Conservation (phyloP, 1,140 invertebrate species). For the Caenorhabditis remanei region DNA sequence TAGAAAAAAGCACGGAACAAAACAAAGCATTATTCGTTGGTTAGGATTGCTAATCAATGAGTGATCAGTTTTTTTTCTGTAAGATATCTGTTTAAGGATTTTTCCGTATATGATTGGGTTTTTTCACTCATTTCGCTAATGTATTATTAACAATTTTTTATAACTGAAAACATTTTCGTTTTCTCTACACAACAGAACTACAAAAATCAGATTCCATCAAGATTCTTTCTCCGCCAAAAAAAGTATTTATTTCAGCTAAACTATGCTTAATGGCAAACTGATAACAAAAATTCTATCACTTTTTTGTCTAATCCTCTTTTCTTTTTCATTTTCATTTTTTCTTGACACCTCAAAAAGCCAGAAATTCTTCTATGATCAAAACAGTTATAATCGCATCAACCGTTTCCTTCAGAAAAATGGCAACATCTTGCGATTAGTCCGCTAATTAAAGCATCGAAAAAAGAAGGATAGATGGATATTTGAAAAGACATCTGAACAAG, state of each 20-base stretch:
- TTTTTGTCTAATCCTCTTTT: conserved; percentile 46
- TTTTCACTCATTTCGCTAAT: too few relatives aligned
- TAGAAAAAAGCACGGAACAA: not conserved
- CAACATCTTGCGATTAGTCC: conserved; percentile 3
- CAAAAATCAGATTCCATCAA: too few relatives aligned
- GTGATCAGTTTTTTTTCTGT: not conserved
- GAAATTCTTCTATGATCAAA: not conserved
- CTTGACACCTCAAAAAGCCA: not conserved
- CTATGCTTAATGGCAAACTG: not conserved
- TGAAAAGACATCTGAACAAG: conserved; percentile 47
- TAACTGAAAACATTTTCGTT: too few relatives aligned
- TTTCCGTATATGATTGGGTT: too few relatives aligned
- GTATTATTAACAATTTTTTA: too few relatives aligned
- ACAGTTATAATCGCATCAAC: conserved; percentile 34
- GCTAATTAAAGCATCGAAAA: conserved; percentile 25
- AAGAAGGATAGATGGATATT: conserved; percentile 43
- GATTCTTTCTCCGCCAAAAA: too few relatives aligned
- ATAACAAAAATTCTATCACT: not conserved
- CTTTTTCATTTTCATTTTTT: not conserved
- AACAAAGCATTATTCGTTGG: not conserved
- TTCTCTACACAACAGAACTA: too few relatives aligned
- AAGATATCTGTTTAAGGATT: too few relatives aligned
- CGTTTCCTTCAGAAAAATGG: not conserved
- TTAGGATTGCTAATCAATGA: conserved; percentile 20
- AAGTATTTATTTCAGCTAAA: too few relatives aligned